These are phyloP conservation scores for Otis tarda DNA, from an alignment of 2,113 vertebrate species.

Conservation along the genomic window DNA sequence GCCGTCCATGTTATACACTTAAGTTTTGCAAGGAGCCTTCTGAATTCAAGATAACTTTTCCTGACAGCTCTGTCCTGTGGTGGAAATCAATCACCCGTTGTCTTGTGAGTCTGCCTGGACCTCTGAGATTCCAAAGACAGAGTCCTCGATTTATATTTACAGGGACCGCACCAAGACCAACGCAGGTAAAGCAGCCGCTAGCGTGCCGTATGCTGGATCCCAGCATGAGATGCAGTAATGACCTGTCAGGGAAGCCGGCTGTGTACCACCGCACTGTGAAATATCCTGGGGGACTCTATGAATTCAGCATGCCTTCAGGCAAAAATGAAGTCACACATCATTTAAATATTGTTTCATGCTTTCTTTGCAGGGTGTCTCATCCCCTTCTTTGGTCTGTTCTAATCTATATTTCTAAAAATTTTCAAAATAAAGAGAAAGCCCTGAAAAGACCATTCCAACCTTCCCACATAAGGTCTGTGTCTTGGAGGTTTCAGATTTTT, in stretches of 20 bases:
- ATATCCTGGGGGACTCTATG: constrained; percentile 82
- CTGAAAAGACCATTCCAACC: neutral
- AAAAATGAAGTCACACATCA: constrained; percentile 66
- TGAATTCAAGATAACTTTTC: constrained; percentile 12
- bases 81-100: constrained; percentile 38
- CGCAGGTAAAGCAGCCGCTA: constrained; percentile 19
- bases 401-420: constrained; percentile 32
- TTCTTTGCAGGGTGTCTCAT: constrained; percentile 19
- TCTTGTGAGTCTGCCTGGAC: constrained; percentile 31
- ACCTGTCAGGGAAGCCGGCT: constrained; percentile 82
- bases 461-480: neutral
- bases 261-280: constrained; percentile 70
- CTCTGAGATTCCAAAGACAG: constrained; percentile 48
- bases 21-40: constrained; percentile 7
- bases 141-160: constrained; percentile 13
- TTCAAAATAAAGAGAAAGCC: constrained; percentile 37
- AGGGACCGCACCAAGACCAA: neutral
- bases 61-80: neutral
- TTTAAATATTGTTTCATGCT: constrained; percentile 75
- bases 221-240: constrained; percentile 83
- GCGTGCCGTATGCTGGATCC: constrained; percentile 13
- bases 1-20: neutral
- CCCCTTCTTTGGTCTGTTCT: constrained; percentile 18
- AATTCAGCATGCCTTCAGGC: constrained; percentile 74
- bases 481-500: constrained; percentile 20